These are phyloP conservation scores for Empidonax traillii DNA, from an alignment of 2,113 vertebrate species.

Conservation along the genomic window DNA sequence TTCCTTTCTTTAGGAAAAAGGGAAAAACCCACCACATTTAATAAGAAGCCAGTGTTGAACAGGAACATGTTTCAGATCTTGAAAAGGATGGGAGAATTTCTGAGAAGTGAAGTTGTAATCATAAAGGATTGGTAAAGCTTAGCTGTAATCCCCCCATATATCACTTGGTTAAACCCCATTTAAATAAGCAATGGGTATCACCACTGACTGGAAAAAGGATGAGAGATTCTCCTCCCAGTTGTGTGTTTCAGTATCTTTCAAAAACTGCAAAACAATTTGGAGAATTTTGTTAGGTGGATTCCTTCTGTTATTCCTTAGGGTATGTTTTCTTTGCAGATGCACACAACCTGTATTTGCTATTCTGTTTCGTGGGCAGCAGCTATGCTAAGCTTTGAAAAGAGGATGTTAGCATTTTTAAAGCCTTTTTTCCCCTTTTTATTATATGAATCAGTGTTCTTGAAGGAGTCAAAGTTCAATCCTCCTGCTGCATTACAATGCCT, in stretches of 20 bases:
- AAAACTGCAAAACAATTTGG: conserved; percentile 23
- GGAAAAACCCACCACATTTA: neutral
- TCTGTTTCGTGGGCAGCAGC: conserved; percentile 58
- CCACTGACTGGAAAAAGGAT: neutral
- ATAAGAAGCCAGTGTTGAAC: neutral
- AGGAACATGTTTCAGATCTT: neutral
- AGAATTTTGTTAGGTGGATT: neutral
- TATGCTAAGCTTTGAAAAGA: conserved; percentile 59
- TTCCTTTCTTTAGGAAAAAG: neutral
- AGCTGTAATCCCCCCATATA: neutral
- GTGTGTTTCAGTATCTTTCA: neutral
- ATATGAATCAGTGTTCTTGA: conserved; percentile 76
- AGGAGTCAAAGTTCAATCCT: conserved; percentile 75
- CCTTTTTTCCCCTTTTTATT: conserved; percentile 67
- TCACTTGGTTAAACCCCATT: neutral
- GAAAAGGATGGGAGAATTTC: neutral
- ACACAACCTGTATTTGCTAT: conserved; percentile 21
- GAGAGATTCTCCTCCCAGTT: neutral
- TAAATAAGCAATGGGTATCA: neutral
- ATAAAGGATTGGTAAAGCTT: neutral
- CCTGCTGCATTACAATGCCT: conserved; percentile 76
- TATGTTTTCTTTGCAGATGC: conserved; percentile 19
- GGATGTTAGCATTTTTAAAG: conserved; percentile 74
- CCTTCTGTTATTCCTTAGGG: neutral
- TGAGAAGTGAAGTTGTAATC: neutral